A percentile compares a stretch with the other conserved stretches of the same genome.
phyloP scores from a whole-genome alignment of 2,888 invertebrate species.

The Cremastinae sp. region DNA sequence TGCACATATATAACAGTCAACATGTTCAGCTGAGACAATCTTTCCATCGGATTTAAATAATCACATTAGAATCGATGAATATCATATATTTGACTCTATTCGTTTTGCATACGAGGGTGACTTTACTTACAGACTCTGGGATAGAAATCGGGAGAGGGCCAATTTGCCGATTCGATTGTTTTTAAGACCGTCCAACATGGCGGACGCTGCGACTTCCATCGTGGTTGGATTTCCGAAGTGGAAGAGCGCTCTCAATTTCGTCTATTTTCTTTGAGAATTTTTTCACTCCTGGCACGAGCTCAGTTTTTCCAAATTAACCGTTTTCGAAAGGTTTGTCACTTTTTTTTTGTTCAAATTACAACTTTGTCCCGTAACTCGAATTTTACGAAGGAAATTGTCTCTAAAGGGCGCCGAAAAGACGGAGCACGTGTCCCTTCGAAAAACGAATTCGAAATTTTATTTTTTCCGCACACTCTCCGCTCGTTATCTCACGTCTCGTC shows the following conservation, averaged over 20 bases:
- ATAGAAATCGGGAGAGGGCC: conserved; percentile 88
- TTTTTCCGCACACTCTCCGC: background rate
- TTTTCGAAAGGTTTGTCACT: too few relatives aligned
- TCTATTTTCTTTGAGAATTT: background rate
- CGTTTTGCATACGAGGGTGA: background rate
- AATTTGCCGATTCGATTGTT: conserved; percentile 88
- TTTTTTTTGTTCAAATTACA: too few relatives aligned
- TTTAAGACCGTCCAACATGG: conserved; percentile 88
- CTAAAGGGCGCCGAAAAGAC: background rate
- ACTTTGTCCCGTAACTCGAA: background rate
- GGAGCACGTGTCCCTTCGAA: conserved; percentile 12
- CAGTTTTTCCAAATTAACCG: conserved; percentile 17
- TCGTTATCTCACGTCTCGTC: conserved; percentile 31
- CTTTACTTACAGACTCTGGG: conserved; percentile 89
- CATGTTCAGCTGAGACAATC: background rate
- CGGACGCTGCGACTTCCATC: conserved; percentile 84
- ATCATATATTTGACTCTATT: conserved; percentile 5
- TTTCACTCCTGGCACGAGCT: background rate
- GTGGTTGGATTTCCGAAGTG: conserved; percentile 77
- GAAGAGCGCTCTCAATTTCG: background rate
- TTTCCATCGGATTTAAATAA: background rate
- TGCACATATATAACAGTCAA: conserved; percentile 4
- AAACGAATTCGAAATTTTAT: background rate
- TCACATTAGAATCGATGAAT: background rate
- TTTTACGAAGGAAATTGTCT: background rate